phyloP scores from a whole-genome alignment of 1,140 invertebrate species.

The Heliconius melpomene region DNA sequence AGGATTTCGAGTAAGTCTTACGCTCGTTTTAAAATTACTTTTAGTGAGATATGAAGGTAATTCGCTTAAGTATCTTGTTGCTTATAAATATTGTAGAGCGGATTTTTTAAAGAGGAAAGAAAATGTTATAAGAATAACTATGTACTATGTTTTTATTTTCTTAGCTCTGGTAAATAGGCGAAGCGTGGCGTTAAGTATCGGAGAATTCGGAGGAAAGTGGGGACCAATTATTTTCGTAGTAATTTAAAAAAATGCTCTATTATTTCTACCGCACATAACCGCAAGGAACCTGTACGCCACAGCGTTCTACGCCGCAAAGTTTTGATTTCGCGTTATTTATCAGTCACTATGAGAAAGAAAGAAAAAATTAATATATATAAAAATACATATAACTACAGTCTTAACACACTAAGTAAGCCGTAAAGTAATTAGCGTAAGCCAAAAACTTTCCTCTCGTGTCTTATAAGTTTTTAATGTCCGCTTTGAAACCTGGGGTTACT shows the following conservation, averaged over 20 bases:
- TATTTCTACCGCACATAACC: too few relatives aligned
- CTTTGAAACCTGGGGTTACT: slow-evolving; percentile 8
- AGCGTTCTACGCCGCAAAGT: too few relatives aligned
- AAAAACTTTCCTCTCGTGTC: slow-evolving; percentile 19
- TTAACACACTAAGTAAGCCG: neutral
- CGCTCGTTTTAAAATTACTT: slow-evolving; percentile 40
- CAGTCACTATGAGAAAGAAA: too few relatives aligned
- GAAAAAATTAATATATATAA: neutral
- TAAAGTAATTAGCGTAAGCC: slow-evolving; percentile 25
- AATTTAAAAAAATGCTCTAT: too few relatives aligned
- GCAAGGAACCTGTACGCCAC: too few relatives aligned
- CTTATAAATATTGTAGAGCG: neutral
- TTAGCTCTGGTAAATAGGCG: too few relatives aligned
- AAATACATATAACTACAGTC: neutral
- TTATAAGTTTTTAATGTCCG: slow-evolving; percentile 28
- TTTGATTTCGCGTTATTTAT: too few relatives aligned
- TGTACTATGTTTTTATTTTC: too few relatives aligned
- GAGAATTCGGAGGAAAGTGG: too few relatives aligned
- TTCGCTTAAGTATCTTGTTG: slow-evolving; percentile 30
- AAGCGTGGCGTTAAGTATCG: too few relatives aligned
- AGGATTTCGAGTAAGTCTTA: slow-evolving; percentile 30
- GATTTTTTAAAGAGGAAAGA: neutral
- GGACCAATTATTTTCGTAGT: too few relatives aligned
- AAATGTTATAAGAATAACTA: too few relatives aligned
- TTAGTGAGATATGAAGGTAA: slow-evolving; percentile 17